Percentiles rank a stretch among this genome's conserved stretches.
These are phyloP conservation scores for Oncorhynchus keta DNA, from an alignment of 2,113 vertebrate species.

Conservation along the genomic window DNA sequence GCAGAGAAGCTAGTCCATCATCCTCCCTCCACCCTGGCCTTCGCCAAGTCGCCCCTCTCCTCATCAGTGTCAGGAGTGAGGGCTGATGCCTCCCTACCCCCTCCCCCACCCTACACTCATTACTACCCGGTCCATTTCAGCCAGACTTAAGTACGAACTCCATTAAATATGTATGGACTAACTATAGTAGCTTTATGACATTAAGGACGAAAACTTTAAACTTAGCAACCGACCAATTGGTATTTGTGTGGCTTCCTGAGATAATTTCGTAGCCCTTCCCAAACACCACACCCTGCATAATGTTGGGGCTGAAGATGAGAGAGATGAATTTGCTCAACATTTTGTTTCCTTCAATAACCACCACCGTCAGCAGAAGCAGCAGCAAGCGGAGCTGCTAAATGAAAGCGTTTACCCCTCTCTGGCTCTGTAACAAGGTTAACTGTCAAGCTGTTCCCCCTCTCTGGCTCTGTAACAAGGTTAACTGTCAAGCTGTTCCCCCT, in stretches of 20 bases:
- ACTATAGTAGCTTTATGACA: too few relatives aligned
- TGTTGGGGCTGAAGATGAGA: slow-evolving; percentile 13
- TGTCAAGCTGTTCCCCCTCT: slow-evolving; percentile 16
- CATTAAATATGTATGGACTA: neutral
- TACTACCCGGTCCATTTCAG: neutral
- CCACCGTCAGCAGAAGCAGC: neutral
- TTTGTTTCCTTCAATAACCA: slow-evolving; percentile 18
- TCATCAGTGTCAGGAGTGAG: too few relatives aligned
- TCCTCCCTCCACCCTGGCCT: neutral
- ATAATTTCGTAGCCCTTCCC: neutral
- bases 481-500: slow-evolving; percentile 20
- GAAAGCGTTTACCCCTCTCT: neutral
- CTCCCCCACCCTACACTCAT: neutral
- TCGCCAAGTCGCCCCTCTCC: too few relatives aligned
- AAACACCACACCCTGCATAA: neutral
- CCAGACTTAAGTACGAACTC: neutral
- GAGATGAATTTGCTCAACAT: slow-evolving; percentile 33
- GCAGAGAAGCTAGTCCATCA: slow-evolving; percentile 26
- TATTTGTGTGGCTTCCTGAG: neutral
- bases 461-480: neutral
- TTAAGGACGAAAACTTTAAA: too few relatives aligned
- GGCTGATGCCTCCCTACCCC: neutral
- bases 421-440: slow-evolving; percentile 30
- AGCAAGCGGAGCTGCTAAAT: too few relatives aligned
- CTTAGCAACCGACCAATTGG: too few relatives aligned